These are phyloP conservation scores for Pachymerium ferrugineum DNA, from an alignment of 2,888 invertebrate species.

Conservation along the genomic window DNA sequence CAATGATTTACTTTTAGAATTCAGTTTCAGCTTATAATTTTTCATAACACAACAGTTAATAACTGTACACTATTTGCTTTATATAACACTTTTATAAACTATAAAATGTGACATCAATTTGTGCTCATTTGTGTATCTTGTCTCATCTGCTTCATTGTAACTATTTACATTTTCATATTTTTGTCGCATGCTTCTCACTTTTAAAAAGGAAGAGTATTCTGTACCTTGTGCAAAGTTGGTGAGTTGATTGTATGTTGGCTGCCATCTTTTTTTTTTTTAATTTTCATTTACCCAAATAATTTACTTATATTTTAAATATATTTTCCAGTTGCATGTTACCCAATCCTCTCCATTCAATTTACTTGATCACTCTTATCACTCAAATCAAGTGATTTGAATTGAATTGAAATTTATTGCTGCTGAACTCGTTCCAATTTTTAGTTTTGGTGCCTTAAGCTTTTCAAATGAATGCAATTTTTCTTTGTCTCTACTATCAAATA, in stretches of 20 bases:
- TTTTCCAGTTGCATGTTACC: background rate
- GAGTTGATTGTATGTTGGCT: conserved; percentile 49
- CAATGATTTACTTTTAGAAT: too few relatives aligned
- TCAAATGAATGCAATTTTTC: background rate
- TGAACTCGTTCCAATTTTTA: too few relatives aligned
- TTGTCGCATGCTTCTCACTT: conserved; percentile 31
- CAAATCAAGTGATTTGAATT: background rate
- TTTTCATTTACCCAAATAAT: background rate
- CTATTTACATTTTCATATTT: background rate
- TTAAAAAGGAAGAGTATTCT: conserved; percentile 68
- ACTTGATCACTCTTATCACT: background rate
- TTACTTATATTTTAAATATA: background rate
- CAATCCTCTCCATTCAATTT: background rate
- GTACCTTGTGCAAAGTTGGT: conserved; percentile 81
- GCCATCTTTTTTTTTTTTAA: background rate
- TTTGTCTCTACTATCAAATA: background rate
- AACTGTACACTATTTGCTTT: too few relatives aligned
- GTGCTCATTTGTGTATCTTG: too few relatives aligned
- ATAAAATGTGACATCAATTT: too few relatives aligned
- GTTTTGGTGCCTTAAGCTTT: too few relatives aligned
- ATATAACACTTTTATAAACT: too few relatives aligned
- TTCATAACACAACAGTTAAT: too few relatives aligned
- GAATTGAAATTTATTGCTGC: background rate
- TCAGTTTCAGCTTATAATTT: too few relatives aligned
- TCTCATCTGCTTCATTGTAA: background rate